These are phyloP conservation scores for Lethrus apterus DNA, from an alignment of 1,140 invertebrate genomes.

Conservation along the genomic window DNA sequence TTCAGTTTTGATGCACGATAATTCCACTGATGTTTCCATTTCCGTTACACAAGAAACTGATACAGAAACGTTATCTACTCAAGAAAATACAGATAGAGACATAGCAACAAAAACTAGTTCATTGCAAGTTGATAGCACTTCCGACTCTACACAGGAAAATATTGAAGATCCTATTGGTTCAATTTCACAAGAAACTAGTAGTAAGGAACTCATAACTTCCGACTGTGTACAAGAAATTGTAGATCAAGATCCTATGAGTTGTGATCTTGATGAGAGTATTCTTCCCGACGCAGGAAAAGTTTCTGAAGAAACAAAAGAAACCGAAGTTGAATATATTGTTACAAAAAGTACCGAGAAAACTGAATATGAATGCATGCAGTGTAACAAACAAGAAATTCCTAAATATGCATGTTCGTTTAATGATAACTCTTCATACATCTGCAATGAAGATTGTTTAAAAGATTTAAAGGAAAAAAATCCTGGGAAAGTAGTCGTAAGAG, in stretches of 20 bases:
- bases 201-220: not conserved
- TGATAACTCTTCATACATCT: conserved; percentile 36
- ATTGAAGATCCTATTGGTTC: no score
- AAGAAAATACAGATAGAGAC: no score
- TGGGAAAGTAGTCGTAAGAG: conserved; percentile 41
- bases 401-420: conserved; percentile 28
- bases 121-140: no score
- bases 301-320: not conserved
- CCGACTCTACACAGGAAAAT: no score
- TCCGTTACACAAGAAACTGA: no score
- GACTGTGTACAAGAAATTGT: not conserved
- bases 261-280: not conserved
- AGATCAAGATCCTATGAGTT: not conserved
- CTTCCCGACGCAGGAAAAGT: not conserved
- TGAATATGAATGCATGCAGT: conserved; percentile 15
- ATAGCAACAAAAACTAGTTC: no score
- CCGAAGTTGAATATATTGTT: conserved; percentile 13
- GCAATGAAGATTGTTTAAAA: conserved; percentile 42
- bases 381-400: conserved; percentile 15
- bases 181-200: no score
- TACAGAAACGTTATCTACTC: no score
- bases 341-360: conserved; percentile 3
- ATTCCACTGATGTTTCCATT: no score
- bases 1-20: no score
- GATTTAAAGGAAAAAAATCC: conserved; percentile 33